These are phyloP conservation scores for Phlogophora meticulosa DNA, from an alignment of 2,888 invertebrate species.

Conservation along the genomic window DNA sequence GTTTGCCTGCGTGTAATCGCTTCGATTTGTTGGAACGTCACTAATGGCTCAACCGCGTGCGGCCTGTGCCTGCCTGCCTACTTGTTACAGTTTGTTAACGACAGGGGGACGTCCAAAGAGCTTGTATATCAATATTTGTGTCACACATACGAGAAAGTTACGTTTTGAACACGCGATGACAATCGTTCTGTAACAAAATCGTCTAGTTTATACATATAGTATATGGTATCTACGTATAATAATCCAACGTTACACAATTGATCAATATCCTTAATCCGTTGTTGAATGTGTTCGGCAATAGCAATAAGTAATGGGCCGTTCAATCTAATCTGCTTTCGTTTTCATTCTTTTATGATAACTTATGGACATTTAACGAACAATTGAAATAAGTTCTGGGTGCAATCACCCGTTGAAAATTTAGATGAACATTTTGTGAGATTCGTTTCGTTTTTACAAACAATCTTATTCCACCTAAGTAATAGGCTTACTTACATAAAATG, in stretches of 20 bases:
- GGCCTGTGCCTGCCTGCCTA: conserved; percentile 53
- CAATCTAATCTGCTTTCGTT: background rate
- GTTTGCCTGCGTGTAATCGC: conserved; percentile 78
- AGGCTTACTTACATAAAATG: background rate
- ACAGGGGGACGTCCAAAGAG: conserved; percentile 54
- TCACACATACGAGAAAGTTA: conserved; percentile 33
- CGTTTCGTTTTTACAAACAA: background rate
- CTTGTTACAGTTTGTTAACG: conserved; percentile 59
- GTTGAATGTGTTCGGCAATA: conserved; percentile 3
- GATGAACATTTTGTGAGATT: background rate
- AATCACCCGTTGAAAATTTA: background rate
- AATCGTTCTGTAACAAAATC: conserved; percentile 18
- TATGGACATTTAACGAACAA: background rate
- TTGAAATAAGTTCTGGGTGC: background rate
- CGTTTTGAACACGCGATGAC: conserved; percentile 32
- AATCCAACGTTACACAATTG: background rate
- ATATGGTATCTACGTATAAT: background rate
- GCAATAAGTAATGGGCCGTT: background rate
- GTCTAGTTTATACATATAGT: conserved; percentile 10
- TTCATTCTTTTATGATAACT: background rate
- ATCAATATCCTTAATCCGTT: background rate
- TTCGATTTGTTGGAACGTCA: conserved; percentile 79
- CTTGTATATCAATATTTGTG: conserved; percentile 44
- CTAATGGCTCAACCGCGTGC: conserved; percentile 71
- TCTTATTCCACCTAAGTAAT: background rate